phyloP scores from a whole-genome alignment of 2,113 vertebrate genomes.

The Platichthys flesus region DNA sequence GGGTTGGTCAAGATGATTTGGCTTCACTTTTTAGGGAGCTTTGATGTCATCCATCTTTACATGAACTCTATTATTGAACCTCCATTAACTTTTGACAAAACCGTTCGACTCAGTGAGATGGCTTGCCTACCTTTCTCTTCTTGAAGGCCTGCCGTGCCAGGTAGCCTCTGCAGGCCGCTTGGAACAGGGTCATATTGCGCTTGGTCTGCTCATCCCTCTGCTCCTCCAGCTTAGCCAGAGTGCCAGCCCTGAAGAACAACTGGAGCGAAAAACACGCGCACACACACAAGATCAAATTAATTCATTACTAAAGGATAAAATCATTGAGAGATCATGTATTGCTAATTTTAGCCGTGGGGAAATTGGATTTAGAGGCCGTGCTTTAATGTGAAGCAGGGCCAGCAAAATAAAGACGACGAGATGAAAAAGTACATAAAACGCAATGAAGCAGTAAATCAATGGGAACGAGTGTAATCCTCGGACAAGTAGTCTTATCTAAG shows the following conservation, averaged over 20 bases:
- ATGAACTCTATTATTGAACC: no score
- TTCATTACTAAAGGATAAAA: conserved; percentile 27
- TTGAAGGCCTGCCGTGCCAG: conserved; percentile 95
- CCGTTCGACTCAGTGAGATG: background rate
- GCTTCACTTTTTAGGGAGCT: no score
- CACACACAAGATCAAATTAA: conserved; percentile 4
- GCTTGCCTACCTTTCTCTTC: conserved; percentile 92
- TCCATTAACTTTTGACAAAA: background rate
- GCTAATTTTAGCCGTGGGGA: conserved; percentile 26
- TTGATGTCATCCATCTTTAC: no score
- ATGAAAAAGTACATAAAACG: conserved; percentile 57
- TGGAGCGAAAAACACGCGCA: conserved; percentile 61
- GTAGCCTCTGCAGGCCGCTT: conserved; percentile 92
- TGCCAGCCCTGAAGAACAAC: conserved; percentile 96
- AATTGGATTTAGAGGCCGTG: conserved; percentile 15
- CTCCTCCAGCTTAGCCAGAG: conserved; percentile 91
- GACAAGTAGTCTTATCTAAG: conserved; percentile 62
- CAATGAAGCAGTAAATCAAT: conserved; percentile 63
- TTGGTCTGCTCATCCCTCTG: conserved; percentile 95
- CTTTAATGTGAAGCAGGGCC: conserved; percentile 24
- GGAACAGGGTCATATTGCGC: conserved; percentile 92
- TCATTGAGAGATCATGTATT: conserved; percentile 15
- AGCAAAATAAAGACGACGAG: conserved; percentile 33
- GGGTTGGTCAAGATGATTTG: no score
- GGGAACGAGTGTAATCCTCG: conserved; percentile 64